A percentile compares a stretch with the other conserved stretches of the same genome.
These are phyloP conservation scores for Palythoa grandiflora DNA, from an alignment of 92 coral and sea anemone genomes.

Conservation along the genomic window DNA sequence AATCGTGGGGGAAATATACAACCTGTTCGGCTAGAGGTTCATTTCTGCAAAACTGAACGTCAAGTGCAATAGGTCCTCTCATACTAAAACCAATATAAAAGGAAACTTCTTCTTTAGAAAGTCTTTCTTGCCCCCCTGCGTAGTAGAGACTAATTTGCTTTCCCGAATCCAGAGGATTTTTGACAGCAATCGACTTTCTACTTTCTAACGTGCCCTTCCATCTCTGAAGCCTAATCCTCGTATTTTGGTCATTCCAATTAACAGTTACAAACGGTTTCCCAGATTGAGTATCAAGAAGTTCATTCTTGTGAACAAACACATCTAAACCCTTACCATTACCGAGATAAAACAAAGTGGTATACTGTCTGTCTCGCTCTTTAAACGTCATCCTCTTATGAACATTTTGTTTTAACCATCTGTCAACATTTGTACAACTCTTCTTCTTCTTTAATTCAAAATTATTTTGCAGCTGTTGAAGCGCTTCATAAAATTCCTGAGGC, in stretches of 20 bases:
- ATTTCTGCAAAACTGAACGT: slow-evolving; percentile 5
- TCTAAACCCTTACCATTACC: slow-evolving; percentile 14
- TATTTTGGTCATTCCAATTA: neutral
- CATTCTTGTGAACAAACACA: slow-evolving; percentile 18
- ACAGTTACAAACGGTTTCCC: slow-evolving; percentile 1
- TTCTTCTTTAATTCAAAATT: neutral
- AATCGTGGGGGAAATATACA: neutral
- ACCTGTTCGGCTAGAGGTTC: neutral
- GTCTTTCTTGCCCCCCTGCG: slow-evolving; percentile 40
- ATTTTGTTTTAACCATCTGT: slow-evolving; percentile 16
- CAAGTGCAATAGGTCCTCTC: slow-evolving; percentile 41
- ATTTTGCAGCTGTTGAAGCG: neutral
- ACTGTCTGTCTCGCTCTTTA: slow-evolving; percentile 15
- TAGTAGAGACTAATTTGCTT: slow-evolving; percentile 45
- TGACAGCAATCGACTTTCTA: neutral
- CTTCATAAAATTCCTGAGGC: slow-evolving; percentile 2
- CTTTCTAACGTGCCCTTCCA: slow-evolving; percentile 17
- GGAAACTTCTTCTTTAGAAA: slow-evolving; percentile 63
- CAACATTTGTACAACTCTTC: slow-evolving; percentile 14
- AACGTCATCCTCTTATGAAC: slow-evolving; percentile 27
- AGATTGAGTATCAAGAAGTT: neutral
- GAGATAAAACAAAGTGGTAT: slow-evolving; percentile 29
- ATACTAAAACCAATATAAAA: slow-evolving; percentile 57
- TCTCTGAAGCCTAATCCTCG: slow-evolving; percentile 1
- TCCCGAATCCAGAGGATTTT: neutral